These are phyloP conservation scores for Cacatua alba DNA, from an alignment of 2,113 vertebrate genomes.

Conservation along the genomic window DNA sequence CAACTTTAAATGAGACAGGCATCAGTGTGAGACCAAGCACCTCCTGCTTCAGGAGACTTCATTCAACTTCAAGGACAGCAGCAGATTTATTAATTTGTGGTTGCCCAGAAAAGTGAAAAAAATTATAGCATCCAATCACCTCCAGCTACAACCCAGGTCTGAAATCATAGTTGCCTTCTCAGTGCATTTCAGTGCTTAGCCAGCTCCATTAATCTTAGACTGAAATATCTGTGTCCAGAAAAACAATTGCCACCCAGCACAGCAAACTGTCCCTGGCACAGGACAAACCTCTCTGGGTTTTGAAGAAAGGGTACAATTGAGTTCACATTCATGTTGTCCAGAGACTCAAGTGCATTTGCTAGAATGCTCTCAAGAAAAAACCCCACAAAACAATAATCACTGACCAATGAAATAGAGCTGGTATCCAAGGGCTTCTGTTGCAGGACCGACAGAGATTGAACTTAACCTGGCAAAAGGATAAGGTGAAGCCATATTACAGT, in stretches of 20 bases:
- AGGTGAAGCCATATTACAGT: neutral
- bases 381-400: neutral
- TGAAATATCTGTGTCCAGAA: neutral
- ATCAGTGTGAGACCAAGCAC: neutral
- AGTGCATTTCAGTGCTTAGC: neutral
- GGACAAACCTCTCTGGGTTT: neutral
- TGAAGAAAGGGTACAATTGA: neutral
- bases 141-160: neutral
- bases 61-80: neutral
- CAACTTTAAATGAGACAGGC: neutral
- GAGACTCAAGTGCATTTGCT: neutral
- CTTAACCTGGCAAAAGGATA: neutral
- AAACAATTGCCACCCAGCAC: neutral
- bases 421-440: neutral
- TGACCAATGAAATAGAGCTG: neutral
- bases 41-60: neutral
- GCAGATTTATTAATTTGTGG: neutral
- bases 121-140: neutral
- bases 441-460: neutral
- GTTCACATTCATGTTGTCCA: neutral
- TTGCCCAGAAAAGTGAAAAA: neutral
- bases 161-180: neutral
- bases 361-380: neutral
- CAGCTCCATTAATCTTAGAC: neutral
- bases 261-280: neutral